Percentiles rank a stretch among this genome's conserved stretches.
Evolutionary conservation across 2,797 vertebrate species (phyloP).

Genomic region (Spheniscus humboldti): DNA sequence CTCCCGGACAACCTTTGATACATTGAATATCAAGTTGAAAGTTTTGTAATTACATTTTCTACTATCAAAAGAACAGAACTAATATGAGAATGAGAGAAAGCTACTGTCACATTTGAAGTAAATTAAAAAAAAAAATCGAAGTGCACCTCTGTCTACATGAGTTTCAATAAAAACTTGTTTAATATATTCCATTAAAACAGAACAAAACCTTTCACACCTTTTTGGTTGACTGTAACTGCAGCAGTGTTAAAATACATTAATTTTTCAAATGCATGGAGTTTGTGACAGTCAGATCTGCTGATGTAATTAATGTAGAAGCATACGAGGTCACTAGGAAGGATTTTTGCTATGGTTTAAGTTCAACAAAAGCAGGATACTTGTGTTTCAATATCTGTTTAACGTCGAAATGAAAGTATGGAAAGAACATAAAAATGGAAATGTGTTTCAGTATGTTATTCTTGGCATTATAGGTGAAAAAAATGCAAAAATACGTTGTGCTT

Average conservation of each 20-base stretch:
- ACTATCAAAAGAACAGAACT: neutral
- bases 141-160: neutral
- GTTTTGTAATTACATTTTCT: slow-evolving; percentile 9
- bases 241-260: neutral
- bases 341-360: neutral
- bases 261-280: neutral
- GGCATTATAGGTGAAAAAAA: neutral
- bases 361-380: neutral
- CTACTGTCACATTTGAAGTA: neutral
- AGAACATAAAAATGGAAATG: neutral
- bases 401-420: neutral
- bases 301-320: neutral
- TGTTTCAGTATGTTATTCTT: neutral
- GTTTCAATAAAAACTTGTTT: neutral
- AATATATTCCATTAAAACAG: slow-evolving; percentile 38
- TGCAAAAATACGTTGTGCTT: neutral
- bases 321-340: neutral
- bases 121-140: neutral
- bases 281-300: neutral
- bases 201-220: slow-evolving; percentile 16
- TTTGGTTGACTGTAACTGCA: neutral
- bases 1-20: neutral
- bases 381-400: neutral
- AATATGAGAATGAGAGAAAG: neutral
- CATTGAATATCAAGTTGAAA: neutral